A percentile compares a stretch with the other conserved stretches of the same genome.
These are phyloP conservation scores for Gobio occitaniae DNA, from an alignment of 2,797 vertebrate species.

Conservation along the genomic window DNA sequence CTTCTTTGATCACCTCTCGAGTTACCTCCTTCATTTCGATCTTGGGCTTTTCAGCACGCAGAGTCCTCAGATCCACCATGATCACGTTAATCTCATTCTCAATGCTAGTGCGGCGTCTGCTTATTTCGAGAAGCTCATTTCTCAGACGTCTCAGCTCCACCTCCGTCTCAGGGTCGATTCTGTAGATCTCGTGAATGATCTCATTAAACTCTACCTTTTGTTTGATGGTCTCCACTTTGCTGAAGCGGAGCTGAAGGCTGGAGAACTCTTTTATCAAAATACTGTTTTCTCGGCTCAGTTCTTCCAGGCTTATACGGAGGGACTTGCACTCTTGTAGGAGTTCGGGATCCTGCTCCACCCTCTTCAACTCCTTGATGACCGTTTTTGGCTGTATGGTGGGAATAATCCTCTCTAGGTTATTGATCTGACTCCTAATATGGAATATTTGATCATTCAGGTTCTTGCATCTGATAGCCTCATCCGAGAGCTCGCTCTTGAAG, in stretches of 20 bases:
- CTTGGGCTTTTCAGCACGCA: constrained; percentile 86
- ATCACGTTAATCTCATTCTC: constrained; percentile 78
- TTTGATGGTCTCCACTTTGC: constrained; percentile 75
- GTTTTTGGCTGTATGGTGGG: constrained; percentile 88
- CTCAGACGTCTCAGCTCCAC: constrained; percentile 81
- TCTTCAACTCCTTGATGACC: constrained; percentile 90
- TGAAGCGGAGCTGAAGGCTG: constrained; percentile 76
- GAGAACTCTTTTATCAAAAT: constrained; percentile 78
- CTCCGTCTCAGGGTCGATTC: constrained; percentile 89
- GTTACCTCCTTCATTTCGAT: constrained; percentile 90
- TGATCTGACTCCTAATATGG: constrained; percentile 80
- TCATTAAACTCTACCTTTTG: constrained; percentile 88
- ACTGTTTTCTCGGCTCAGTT: constrained; percentile 80
- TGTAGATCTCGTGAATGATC: constrained; percentile 87
- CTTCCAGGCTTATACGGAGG: constrained; percentile 81
- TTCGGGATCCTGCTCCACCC: constrained; percentile 86
- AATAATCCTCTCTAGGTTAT: constrained; percentile 86
- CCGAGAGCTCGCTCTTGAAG: constrained; percentile 80
- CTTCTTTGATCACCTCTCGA: constrained; percentile 89
- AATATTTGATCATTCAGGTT: constrained; percentile 75
- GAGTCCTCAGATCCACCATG: constrained; percentile 73
- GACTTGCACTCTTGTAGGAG: constrained; percentile 80
- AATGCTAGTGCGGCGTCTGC: constrained; percentile 67
- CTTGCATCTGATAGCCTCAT: constrained; percentile 76
- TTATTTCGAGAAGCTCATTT: constrained; percentile 81